These are phyloP conservation scores for Neodiprion lecontei DNA, from an alignment of 1,140 invertebrate species.

Conservation along the genomic window DNA sequence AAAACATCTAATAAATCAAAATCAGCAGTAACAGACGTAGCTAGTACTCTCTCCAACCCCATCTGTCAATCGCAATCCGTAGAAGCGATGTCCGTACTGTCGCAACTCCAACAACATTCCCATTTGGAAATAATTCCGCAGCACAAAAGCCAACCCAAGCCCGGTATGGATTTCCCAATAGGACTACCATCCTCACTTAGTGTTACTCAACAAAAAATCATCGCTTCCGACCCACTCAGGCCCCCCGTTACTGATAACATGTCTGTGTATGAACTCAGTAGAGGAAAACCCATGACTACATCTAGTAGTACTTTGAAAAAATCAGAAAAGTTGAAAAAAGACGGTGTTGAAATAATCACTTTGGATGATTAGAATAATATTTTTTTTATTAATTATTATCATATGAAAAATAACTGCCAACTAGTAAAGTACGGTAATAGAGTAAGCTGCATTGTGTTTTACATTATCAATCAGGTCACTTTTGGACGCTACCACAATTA, in stretches of 20 bases:
- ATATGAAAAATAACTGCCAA: no score
- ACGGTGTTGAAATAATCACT: slow-evolving; percentile 57
- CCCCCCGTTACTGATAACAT: slow-evolving; percentile 33
- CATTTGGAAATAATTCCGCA: slow-evolving; percentile 68
- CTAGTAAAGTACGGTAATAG: no score
- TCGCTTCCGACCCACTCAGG: slow-evolving; percentile 29
- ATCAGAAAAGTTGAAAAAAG: slow-evolving; percentile 38
- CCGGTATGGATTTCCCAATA: slow-evolving; percentile 40
- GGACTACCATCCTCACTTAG: slow-evolving; percentile 35
- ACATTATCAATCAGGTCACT: no score
- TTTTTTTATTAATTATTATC: background rate
- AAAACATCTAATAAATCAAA: slow-evolving; percentile 35
- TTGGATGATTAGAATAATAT: slow-evolving; percentile 48
- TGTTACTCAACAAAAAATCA: slow-evolving; percentile 38
- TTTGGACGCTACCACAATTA: no score
- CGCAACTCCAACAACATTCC: slow-evolving; percentile 70
- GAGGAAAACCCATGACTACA: slow-evolving; percentile 30
- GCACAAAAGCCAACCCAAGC: slow-evolving; percentile 36
- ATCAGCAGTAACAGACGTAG: slow-evolving; percentile 26
- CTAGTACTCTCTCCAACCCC: slow-evolving; percentile 22
- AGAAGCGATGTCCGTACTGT: slow-evolving; percentile 48
- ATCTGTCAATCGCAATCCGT: slow-evolving; percentile 28
- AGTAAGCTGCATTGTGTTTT: no score
- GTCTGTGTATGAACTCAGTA: slow-evolving; percentile 44
- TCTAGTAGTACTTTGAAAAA: slow-evolving; percentile 25